A percentile compares a stretch with the other conserved stretches of the same genome.
Conservation (phyloP, 2,797 vertebrate genomes). For the Sus cebifrons region DNA sequence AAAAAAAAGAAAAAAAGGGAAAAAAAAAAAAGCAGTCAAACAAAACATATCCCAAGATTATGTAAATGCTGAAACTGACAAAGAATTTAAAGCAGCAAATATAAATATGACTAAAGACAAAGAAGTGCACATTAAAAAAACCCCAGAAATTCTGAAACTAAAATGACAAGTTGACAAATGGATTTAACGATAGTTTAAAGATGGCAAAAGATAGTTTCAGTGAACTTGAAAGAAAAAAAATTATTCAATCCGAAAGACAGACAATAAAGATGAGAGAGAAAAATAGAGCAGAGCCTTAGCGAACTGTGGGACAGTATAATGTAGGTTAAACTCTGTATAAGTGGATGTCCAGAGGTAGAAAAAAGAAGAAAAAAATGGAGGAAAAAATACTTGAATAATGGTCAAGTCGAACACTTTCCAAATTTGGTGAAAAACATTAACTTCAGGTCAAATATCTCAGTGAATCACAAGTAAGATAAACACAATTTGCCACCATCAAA, state of each 20-base stretch:
- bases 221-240: neutral
- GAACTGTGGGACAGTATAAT: neutral
- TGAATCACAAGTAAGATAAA: conserved; percentile 37
- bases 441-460: conserved; percentile 43
- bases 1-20: neutral
- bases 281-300: neutral
- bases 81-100: conserved; percentile 40
- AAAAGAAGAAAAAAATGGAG: neutral
- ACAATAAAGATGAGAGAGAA: neutral
- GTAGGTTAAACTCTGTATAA: neutral
- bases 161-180: neutral
- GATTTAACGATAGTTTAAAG: neutral
- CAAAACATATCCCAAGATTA: neutral
- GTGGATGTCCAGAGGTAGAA: neutral
- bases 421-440: neutral
- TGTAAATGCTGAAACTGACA: neutral
- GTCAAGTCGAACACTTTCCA: neutral
- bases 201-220: neutral
- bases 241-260: neutral
- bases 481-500: conserved; percentile 40
- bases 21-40: conserved; percentile 21
- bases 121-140: neutral
- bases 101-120: conserved; percentile 41
- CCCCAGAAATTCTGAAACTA: neutral
- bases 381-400: conserved; percentile 46